Base-by-base conservation (phyloP, 92 coral and sea anemone genomes). In the Montipora capitata region DNA sequence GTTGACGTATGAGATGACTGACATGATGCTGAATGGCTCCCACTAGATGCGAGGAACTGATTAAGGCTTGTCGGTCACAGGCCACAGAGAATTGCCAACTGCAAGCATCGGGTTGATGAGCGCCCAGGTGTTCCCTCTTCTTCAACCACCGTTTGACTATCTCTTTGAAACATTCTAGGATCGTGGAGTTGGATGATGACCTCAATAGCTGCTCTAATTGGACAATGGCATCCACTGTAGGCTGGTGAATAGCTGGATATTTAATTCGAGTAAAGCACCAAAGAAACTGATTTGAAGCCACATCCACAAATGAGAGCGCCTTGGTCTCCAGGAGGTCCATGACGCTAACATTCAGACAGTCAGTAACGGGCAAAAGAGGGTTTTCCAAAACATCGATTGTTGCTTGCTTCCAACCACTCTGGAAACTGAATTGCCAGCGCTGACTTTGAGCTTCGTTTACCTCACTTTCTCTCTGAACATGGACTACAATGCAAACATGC, bases 211-310 rank as follows among this genome's bases (percentile, higher is more conserved):
- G 69, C 73, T 88, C 94, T 42, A 95, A 80, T 9, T 42, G 49
- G 5, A 94, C 52, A 66, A 94, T 85, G 40, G 59, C 85, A 12
- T 94, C 89, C 38, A 90, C 61, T 39, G 87, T 15, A 0, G 95
- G 95, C 59, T 92, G 92, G 39, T 43, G 86, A 52, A 83, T 79
- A 5, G 92, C 78, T 39, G 95, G 92, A 62, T 91, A 94, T 70
- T 95, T 97, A 78, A 97, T 93, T 75, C 99, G 91, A 10, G 98
- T 92, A 78, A 97, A 97, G 85, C 98, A 97, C 99, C 99, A 97
- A 14, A 92, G 88, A 40, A 97, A 82, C 67, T 97, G 94, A 68
- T 95, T 88, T 20, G 89, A 67, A 0, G 95, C 97, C 59, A 97
- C 90, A 40, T 78, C 91, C 15, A 63, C 82, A 81, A 97, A 90